Evolutionary conservation across 2,113 vertebrate genomes (phyloP), one percentile per base, ranked within the genome.

Genomic region (Dipodomys stephensi): DNA sequence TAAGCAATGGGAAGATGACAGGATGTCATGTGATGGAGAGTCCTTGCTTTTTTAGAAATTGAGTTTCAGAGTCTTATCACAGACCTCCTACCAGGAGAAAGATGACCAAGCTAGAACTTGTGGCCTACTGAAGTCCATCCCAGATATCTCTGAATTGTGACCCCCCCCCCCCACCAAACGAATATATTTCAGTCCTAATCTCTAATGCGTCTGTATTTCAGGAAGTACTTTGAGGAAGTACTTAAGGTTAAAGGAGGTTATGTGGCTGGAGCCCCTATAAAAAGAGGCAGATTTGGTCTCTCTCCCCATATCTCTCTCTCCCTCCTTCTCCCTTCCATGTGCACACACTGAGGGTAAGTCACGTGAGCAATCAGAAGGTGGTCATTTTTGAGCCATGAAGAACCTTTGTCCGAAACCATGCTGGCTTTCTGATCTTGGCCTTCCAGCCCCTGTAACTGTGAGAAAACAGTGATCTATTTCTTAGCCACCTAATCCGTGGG

Each of bases 41-140:
- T 46, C 49, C 3, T 94, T 96, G 88, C 86, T 77, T 23, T 35
- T 81, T 92, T 68, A 91, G 86, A 92, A 91, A 88, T 62, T 44
- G 57, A 53, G 23, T 25, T 84, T 46, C n/a, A 16, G 19, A 4
- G 76, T 32, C 72, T 94, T 77, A 79, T 86, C 87, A 92, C 49
- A 91, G 81, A 74, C 64, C 35, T n/a, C 23, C 32, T 81, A 16
- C n/a, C 68, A 5, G 27, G 46, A 93, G 77, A 87, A 95, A 64
- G 82, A 53, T 10, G 27, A 35, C 60, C 4, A 3, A 30, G 39
- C 46, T 81, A n/a, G 71, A 81, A 67, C 46, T 28, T 71, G 68
- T 90, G 30, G 35, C 27, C 1, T 2, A 27, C 62, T 39, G 83
- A 91, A 92, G 57, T 11, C 76, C 65, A 53, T 78, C 62, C 60